phyloP scores from a whole-genome alignment of 2,888 invertebrate species.

The Ochlodes sylvanus region DNA sequence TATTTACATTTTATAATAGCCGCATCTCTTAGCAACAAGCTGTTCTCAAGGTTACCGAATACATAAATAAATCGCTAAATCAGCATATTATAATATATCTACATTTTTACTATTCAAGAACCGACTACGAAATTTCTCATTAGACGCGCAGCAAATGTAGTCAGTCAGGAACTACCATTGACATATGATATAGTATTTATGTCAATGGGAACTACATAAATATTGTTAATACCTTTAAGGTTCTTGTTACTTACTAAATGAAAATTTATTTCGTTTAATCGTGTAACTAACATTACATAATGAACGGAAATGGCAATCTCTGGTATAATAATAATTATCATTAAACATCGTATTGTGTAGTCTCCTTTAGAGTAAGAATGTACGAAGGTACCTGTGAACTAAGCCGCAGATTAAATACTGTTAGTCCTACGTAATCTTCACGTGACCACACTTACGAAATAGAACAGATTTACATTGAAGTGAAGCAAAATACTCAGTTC shows the following conservation, averaged over 20 bases:
- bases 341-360: conserved; percentile 1
- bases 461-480: conserved; percentile 4
- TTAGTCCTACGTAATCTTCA: conserved; percentile 20
- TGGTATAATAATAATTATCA: no score
- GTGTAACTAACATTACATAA: no score
- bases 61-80: conserved; percentile 67
- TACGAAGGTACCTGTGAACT: conserved; percentile 12
- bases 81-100: conserved; percentile 61
- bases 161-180: conserved; percentile 10
- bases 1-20: conserved; percentile 61
- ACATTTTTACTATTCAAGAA: conserved; percentile 57
- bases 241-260: no score
- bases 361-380: conserved; percentile 28
- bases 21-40: conserved; percentile 70
- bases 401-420: conserved; percentile 28
- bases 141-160: conserved; percentile 9
- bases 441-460: conserved; percentile 9
- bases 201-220: no score
- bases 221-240: no score
- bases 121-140: conserved; percentile 30
- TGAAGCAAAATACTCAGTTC: neutral
- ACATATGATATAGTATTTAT: conserved; percentile 1
- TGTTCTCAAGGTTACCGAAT: conserved; percentile 70
- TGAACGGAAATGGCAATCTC: no score
- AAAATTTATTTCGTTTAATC: no score